Conservation (phyloP, 2,888 invertebrate species). For the Eristalis intricaria region DNA sequence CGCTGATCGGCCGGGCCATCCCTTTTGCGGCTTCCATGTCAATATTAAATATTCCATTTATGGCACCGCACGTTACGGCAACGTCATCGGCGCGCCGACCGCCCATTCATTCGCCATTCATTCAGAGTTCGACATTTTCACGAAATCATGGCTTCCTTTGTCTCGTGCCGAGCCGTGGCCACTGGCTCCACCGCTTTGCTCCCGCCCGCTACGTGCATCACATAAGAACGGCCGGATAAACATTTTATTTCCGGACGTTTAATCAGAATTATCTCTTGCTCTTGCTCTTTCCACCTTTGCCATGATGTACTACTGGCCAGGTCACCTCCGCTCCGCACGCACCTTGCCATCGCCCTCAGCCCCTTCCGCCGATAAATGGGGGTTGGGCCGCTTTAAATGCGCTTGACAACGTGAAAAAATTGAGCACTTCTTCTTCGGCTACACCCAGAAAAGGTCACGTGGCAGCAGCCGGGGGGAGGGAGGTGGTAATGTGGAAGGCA, state of each 20-base stretch:
- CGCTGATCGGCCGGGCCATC: constrained; percentile 24
- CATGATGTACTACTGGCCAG: background rate
- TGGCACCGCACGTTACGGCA: constrained; percentile 66
- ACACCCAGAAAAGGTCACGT: constrained; percentile 39
- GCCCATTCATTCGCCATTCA: constrained; percentile 30
- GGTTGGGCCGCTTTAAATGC: constrained; percentile 55
- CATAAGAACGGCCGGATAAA: constrained; percentile 70
- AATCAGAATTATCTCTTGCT: constrained; percentile 67
- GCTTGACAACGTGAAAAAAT: constrained; percentile 36
- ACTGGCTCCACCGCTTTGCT: constrained; percentile 55
- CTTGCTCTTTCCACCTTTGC: background rate
- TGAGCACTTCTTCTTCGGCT: background rate
- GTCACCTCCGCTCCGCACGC: background rate
- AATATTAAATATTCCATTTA: constrained; percentile 69
- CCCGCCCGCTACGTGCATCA: constrained; percentile 60
- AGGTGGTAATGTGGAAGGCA: background rate
- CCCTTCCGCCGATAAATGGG: background rate
- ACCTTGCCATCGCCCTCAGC: constrained; percentile 23
- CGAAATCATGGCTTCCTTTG: constrained; percentile 64
- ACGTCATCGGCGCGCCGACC: constrained; percentile 2
- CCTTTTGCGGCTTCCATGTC: constrained; percentile 60
- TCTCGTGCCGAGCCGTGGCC: constrained; percentile 36
- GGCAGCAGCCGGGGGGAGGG: no score
- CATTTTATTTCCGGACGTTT: constrained; percentile 72
- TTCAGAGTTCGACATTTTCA: constrained; percentile 59